Conservation (phyloP, 2,113 vertebrate species). For the Tor tambroides region DNA sequence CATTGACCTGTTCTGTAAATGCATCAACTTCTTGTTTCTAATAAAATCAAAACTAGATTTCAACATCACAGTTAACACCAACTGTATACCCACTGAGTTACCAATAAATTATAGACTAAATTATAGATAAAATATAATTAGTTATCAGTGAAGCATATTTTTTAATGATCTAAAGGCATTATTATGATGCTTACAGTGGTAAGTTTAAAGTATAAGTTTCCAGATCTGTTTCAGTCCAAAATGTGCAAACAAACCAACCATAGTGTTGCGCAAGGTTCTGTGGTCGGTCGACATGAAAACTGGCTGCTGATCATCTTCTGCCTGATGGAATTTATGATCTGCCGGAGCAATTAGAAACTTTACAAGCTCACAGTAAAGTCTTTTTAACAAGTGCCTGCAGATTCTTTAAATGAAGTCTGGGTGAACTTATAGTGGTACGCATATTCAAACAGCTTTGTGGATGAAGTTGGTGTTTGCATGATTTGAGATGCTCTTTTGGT, state of each 20-base stretch:
- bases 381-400: neutral
- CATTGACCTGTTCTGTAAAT: too few species aligned
- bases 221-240: neutral
- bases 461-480: neutral
- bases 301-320: neutral
- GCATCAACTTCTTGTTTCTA: too few species aligned
- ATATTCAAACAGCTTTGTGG: neutral
- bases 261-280: neutral
- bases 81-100: neutral
- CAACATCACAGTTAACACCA: too few species aligned
- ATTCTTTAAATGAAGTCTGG: neutral
- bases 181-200: neutral
- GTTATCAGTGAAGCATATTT: neutral
- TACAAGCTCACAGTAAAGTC: neutral
- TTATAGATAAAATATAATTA: neutral
- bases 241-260: neutral
- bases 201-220: neutral
- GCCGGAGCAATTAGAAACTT: conserved; percentile 10
- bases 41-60: too few species aligned
- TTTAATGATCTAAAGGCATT: neutral
- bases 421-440: neutral
- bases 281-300: neutral
- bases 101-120: neutral
- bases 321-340: conserved; percentile 25
- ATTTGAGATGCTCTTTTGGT: neutral